These are phyloP conservation scores for Athene noctua DNA, from an alignment of 2,113 vertebrate species.

Conservation along the genomic window DNA sequence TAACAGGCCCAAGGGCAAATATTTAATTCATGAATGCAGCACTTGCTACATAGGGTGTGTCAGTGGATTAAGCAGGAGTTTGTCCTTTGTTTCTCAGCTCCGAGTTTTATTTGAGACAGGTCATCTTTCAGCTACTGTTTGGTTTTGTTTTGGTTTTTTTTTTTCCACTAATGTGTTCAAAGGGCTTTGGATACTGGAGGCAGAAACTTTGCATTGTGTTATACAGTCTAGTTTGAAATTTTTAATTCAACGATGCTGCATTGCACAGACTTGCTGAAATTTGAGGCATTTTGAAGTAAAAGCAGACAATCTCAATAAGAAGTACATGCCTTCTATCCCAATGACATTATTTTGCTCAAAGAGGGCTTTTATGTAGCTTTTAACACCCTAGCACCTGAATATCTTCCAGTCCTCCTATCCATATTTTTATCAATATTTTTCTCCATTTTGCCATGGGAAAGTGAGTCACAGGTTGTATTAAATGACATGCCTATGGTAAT, in stretches of 20 bases:
- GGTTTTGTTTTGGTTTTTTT: background rate
- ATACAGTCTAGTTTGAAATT: background rate
- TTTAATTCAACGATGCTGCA: background rate
- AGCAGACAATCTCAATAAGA: background rate
- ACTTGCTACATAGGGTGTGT: background rate
- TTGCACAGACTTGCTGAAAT: background rate
- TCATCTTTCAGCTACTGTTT: background rate
- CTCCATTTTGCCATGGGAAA: background rate
- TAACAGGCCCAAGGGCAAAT: background rate
- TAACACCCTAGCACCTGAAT: background rate
- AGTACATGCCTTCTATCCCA: background rate
- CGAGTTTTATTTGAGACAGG: background rate
- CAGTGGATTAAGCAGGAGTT: constrained; percentile 6
- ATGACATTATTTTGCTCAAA: background rate
- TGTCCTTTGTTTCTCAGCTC: constrained; percentile 3
- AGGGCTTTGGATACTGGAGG: background rate
- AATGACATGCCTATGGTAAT: background rate
- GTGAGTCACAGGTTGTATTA: background rate
- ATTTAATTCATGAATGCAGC: constrained; percentile 18
- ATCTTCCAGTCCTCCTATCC: background rate
- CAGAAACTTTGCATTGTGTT: background rate
- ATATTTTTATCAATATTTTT: background rate
- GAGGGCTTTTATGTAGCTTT: background rate
- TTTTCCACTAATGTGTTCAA: background rate
- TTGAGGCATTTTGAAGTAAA: background rate